phyloP scores from a whole-genome alignment of 92 coral and sea anemone genomes.

The Phenganax stokvisi region DNA sequence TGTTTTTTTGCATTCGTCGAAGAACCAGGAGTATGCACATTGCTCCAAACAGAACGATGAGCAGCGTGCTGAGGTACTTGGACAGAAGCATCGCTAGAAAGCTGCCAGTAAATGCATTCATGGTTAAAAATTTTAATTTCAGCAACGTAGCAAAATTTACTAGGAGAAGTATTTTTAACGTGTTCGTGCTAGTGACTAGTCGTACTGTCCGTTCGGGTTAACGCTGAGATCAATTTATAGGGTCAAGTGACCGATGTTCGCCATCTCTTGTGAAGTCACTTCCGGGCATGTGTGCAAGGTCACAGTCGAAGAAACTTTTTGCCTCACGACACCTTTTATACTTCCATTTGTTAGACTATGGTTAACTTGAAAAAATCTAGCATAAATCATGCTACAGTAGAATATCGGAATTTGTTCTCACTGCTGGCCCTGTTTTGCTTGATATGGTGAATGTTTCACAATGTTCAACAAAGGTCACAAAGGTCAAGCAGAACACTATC shows the following conservation, averaged over 20 bases:
- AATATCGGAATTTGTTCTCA: neutral
- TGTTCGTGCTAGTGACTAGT: neutral
- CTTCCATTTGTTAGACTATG: neutral
- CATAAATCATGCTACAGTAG: neutral
- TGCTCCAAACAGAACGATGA: constrained; percentile 31
- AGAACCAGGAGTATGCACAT: constrained; percentile 17
- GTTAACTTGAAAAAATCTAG: neutral
- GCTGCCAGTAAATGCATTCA: constrained; percentile 30
- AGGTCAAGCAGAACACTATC: neutral
- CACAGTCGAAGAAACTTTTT: neutral
- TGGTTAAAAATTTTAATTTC: neutral
- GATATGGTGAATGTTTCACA: neutral
- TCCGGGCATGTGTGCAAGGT: constrained; percentile 35
- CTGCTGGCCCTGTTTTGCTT: neutral
- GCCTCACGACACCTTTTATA: constrained; percentile 10
- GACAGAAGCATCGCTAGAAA: constrained; percentile 1
- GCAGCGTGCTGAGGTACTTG: constrained; percentile 12
- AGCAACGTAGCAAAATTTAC: neutral
- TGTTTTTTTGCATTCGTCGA: constrained; percentile 34
- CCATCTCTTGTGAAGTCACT: constrained; percentile 15
- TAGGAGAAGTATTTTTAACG: neutral
- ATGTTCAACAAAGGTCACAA: constrained; percentile 27
- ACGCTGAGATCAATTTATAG: constrained; percentile 8
- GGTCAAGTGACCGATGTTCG: constrained; percentile 17
- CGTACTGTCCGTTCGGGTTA: neutral